Evolutionary conservation across 1,140 invertebrate genomes (phyloP).

Genomic region (Drosophila takahashii): DNA sequence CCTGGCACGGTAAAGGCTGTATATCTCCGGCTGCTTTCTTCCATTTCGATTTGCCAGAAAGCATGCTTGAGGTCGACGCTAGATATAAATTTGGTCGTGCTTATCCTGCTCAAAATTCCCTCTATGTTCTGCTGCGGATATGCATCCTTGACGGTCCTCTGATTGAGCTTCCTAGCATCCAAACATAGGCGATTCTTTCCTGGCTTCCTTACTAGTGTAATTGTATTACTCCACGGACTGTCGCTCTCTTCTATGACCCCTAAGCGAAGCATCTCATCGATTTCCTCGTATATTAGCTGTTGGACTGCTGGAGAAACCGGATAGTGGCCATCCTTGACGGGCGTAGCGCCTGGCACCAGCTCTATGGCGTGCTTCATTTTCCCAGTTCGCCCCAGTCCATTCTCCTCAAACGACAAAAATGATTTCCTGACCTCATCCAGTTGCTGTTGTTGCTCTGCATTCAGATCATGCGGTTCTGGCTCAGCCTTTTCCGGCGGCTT

Average conservation of each 20-base stretch:
- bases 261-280: neutral
- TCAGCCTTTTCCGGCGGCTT: neutral
- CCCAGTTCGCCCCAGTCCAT: neutral
- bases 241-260: slow-evolving; percentile 2
- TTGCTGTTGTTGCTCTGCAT: neutral
- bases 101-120: neutral
- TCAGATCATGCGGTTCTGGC: neutral
- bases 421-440: neutral
- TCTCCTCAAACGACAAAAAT: neutral
- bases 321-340: neutral
- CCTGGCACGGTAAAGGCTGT: slow-evolving; percentile 5
- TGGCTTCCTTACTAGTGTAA: slow-evolving; percentile 4
- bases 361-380: neutral
- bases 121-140: slow-evolving; percentile 3
- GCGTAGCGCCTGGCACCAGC: neutral
- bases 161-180: slow-evolving; percentile 5
- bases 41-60: slow-evolving; percentile 6
- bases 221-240: neutral
- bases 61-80: slow-evolving; percentile 3
- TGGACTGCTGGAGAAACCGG: neutral
- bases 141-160: slow-evolving; percentile 2
- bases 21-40: neutral
- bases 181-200: slow-evolving; percentile 7
- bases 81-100: neutral
- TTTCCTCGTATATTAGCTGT: neutral